Evolutionary conservation across 2,113 vertebrate genomes (phyloP), one percentile per base, ranked within the genome.

Genomic region (Dissostichus mawsoni): DNA sequence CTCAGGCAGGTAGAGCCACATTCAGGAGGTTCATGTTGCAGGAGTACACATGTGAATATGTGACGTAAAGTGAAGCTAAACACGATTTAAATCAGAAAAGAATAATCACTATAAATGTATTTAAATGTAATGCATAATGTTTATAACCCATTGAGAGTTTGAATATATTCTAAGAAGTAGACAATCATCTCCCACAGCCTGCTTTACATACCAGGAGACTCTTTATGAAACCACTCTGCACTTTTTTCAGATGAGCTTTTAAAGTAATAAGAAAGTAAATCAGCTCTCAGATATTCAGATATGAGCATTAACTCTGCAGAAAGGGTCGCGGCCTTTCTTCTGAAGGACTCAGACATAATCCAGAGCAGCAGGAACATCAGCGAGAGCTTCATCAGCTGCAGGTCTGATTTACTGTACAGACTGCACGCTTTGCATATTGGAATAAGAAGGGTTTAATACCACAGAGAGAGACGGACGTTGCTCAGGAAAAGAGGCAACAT

Each of bases 341-440:
- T 44, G 65, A 23, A 65, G 59, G 58, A 23, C 47, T 18, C 25
- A 36, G 70, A 69, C 57, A 0, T 86, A 79, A 89, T 76, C 83
- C 69, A 0, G 25, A 16, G 86, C 80, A 67, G 86, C 87, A 80
- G 83, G 50, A 74, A 13, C 47, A 2, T 36, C 48, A 83, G 55
- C 55, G 36, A 1, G 6, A 63, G 80, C 80, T 8, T 70, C 81
- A 70, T 84, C 66, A 61, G 55, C 67, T 61, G 0, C 4, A 8
- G 0, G 59, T 85, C 84, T 82, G 69, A 82, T 84, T 17, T 3
- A 29, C 61, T 65, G 45, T 5, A 16, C 17, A 7, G 51, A 5
- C 63, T 8, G 4, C 10, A 0, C 2, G 0, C 73, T 89, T 78
- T 66, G 29, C 81, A 79, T 76, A 33, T 83, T 55, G 51, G 48